phyloP scores from a whole-genome alignment of 2,113 vertebrate species.

The Spermophilus dauricus region DNA sequence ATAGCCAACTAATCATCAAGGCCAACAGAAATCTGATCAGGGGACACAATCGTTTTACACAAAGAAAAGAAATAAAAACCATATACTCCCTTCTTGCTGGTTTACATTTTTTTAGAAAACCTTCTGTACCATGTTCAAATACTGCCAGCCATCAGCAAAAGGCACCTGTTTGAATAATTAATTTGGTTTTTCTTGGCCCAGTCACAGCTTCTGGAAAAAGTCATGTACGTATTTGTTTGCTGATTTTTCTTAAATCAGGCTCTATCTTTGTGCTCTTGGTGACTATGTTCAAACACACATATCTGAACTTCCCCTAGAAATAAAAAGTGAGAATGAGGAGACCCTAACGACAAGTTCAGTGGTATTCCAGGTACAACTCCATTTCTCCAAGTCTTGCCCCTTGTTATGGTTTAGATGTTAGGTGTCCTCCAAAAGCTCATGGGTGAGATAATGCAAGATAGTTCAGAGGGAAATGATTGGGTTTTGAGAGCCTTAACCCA shows the following conservation, averaged over 20 bases:
- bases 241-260: slow-evolving; percentile 20
- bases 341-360: background rate
- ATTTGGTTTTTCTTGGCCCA: slow-evolving; percentile 20
- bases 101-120: background rate
- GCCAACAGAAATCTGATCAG: slow-evolving; percentile 68
- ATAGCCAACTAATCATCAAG: slow-evolving; percentile 80
- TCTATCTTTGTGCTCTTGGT: background rate
- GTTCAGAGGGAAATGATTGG: too few relatives aligned
- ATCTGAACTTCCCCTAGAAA: background rate
- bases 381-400: background rate
- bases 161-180: slow-evolving; percentile 44
- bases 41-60: slow-evolving; percentile 38
- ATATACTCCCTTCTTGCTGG: background rate
- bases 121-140: slow-evolving; percentile 49
- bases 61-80: slow-evolving; percentile 57
- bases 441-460: too few relatives aligned
- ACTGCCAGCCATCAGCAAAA: slow-evolving; percentile 35
- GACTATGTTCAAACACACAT: background rate
- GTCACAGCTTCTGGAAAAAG: slow-evolving; percentile 30
- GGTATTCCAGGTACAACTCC: background rate
- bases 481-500: too few relatives aligned
- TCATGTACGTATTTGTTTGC: background rate
- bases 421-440: too few relatives aligned
- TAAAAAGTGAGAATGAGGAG: background rate
- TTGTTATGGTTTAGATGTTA: background rate